Evolutionary conservation across 2,113 vertebrate genomes (phyloP).

Genomic region (Ariopsis seemanni): DNA sequence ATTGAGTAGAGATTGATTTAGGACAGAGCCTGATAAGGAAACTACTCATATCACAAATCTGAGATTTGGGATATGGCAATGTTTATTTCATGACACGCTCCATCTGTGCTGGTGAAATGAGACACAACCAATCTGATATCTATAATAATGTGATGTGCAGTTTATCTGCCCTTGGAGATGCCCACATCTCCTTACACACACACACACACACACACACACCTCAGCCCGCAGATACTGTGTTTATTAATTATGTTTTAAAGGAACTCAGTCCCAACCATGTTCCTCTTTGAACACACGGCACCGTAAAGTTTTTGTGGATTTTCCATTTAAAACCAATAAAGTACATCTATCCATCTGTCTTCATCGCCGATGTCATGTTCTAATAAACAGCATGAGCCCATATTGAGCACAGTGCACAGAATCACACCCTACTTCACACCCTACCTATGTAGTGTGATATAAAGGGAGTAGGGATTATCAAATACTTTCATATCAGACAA

Average conservation of each 20-base stretch:
- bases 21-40: background rate
- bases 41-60: background rate
- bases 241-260: background rate
- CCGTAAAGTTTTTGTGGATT: background rate
- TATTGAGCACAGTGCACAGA: background rate
- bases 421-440: background rate
- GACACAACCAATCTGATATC: background rate
- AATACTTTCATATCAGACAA: background rate
- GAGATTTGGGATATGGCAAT: background rate
- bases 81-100: constrained; percentile 14
- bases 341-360: background rate
- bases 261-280: background rate
- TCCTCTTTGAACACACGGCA: background rate
- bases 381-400: background rate
- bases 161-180: background rate
- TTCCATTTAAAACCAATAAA: no score
- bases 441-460: background rate
- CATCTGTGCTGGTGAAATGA: background rate
- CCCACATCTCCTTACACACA: background rate
- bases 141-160: background rate
- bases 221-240: background rate
- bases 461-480: background rate
- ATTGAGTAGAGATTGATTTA: background rate
- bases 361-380: background rate
- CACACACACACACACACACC: background rate